Conservation (phyloP, 2,797 vertebrate genomes). For the Gallirallus australis region DNA sequence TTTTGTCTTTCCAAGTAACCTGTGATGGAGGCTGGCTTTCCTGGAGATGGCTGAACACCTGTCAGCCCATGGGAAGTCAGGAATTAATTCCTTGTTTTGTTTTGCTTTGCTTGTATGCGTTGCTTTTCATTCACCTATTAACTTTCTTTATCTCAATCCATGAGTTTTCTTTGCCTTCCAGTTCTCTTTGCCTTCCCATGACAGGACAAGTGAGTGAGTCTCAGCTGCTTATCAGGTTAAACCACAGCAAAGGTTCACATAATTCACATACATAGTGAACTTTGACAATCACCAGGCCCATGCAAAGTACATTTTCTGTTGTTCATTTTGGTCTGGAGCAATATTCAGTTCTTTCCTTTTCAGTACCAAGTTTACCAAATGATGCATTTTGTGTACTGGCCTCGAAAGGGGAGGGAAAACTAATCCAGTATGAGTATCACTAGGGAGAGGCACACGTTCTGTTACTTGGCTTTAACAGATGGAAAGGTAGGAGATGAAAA, state of each 20-base stretch:
- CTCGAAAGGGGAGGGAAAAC: neutral
- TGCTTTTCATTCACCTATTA: neutral
- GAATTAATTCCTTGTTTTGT: neutral
- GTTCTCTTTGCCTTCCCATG: neutral
- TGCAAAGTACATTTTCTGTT: neutral
- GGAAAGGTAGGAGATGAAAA: neutral
- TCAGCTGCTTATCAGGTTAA: neutral
- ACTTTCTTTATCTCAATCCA: neutral
- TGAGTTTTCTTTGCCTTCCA: too few relatives aligned
- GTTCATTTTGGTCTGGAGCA: neutral
- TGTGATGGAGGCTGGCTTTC: neutral
- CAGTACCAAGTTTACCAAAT: neutral
- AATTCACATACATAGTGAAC: neutral
- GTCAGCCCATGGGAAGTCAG: neutral
- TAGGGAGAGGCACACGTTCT: neutral
- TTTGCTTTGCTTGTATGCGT: rapidly evolving
- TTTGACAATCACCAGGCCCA: neutral
- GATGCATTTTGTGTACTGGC: neutral
- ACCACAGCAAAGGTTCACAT: neutral
- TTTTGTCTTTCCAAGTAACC: neutral
- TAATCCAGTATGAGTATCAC: neutral
- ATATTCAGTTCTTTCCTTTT: neutral
- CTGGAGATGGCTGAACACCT: neutral
- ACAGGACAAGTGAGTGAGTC: too few relatives aligned
- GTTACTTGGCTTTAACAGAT: neutral